Evolutionary conservation across 1,140 invertebrate species (phyloP), one percentile per base, ranked within the genome.

Genomic region (Leucophenga varia): DNA sequence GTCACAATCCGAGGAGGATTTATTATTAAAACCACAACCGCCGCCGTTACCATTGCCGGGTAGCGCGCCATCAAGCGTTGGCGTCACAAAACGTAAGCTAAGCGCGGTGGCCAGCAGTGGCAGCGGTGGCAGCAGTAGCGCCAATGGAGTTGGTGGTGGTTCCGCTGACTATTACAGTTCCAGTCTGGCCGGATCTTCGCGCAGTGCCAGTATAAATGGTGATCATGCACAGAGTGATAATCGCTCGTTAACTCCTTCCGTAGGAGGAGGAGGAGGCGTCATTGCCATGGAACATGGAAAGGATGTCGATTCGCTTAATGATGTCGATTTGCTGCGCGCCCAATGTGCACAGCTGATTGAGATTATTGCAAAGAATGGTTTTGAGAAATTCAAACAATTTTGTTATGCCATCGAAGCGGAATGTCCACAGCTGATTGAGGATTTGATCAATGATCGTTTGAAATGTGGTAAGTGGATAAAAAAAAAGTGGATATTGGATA

Each of bases 381-480:
- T 81, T 41, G 75, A 79, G 49, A 79, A 78, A 43, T 80, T 81
- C 54, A 75, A 79, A 40, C 77, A 80, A 57, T 80, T 81, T 52
- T 81, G 79, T 48, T 80, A 79, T 50, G 79, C 78, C 30, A 73
- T 81, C 44, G 79, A 80, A 46, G 75, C 75, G 42, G 78, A 80
- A 54, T 80, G 79, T 49, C 79, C 79, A 28, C 77, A 80, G 56
- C 68, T 81, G 46, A 72, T 81, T 38, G 78, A 79, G 54, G 76
- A 79, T 67, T 68, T 81, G 48, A 74, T 75, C 47, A 74, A 72
- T 56, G 72, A 75, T 72, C 72, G 72, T 48, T 61, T 69, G 5
- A 75, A 71, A 44, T 67, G 57, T 49, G 72, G 72, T 75, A 72
- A 72, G 72, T 72, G 22, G n/a, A n/a, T n/a, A n/a, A n/a, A n/a